These are phyloP conservation scores for Podarcis muralis DNA, from an alignment of 2,113 vertebrate species.

Conservation along the genomic window DNA sequence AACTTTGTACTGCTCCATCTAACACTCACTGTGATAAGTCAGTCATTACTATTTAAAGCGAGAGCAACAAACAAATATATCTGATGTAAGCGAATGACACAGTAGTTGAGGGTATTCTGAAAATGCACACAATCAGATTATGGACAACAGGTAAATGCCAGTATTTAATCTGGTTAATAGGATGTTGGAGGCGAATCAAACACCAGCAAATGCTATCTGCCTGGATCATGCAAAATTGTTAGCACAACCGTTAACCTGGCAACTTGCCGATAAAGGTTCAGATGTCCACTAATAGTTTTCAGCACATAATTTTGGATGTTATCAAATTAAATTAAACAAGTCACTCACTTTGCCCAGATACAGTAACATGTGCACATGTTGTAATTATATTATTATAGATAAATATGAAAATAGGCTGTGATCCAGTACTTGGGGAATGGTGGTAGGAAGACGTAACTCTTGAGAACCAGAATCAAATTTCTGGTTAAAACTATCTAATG, in stretches of 20 bases:
- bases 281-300: not conserved
- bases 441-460: not conserved
- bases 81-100: not conserved
- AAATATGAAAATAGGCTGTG: not conserved
- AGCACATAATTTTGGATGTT: not conserved
- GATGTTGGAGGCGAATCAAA: not conserved
- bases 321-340: not conserved
- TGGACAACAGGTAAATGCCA: slow-evolving; percentile 3
- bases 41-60: not conserved
- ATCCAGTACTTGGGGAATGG: not conserved
- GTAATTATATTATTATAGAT: not conserved
- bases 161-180: slow-evolving; percentile 13
- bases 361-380: not conserved
- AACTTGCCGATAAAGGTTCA: not conserved
- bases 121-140: not conserved
- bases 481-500: not conserved
- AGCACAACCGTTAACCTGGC: not conserved
- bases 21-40: not conserved
- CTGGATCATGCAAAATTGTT: not conserved
- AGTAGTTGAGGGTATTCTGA: not conserved
- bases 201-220: not conserved
- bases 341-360: not conserved
- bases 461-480: not conserved
- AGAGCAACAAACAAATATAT: not conserved
- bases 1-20: not conserved